A percentile compares a stretch with the other conserved stretches of the same genome.
Evolutionary conservation across 2,888 invertebrate species (phyloP).

Genomic region (Apamea epomidion): DNA sequence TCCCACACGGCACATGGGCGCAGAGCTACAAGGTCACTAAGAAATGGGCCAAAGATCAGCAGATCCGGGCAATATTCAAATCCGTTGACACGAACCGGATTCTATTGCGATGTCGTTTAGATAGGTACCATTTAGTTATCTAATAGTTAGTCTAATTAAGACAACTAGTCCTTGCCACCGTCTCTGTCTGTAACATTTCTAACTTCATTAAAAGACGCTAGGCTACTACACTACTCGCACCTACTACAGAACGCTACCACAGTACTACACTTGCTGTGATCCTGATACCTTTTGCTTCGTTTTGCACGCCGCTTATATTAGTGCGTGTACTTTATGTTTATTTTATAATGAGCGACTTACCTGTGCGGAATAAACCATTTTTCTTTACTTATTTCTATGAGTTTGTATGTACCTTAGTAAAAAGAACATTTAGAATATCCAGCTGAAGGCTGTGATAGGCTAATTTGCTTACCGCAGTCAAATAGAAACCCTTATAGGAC

Average conservation of each 20-base stretch:
- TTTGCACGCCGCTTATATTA: neutral
- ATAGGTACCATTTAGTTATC: neutral
- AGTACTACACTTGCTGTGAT: neutral
- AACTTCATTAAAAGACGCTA: neutral
- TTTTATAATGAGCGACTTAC: neutral
- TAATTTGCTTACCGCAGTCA: neutral
- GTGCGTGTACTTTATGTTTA: neutral
- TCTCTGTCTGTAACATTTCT: neutral
- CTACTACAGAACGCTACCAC: neutral
- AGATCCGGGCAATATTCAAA: conserved; percentile 50
- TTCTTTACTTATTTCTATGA: neutral
- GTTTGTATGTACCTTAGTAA: neutral
- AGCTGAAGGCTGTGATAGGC: neutral
- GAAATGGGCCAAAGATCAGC: conserved; percentile 6
- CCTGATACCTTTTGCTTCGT: too few relatives aligned
- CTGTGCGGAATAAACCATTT: neutral
- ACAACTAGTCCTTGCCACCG: neutral
- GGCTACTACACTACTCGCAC: neutral
- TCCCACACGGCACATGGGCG: neutral
- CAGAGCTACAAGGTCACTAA: neutral
- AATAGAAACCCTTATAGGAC: neutral
- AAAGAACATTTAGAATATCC: too few relatives aligned
- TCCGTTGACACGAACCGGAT: conserved; percentile 43
- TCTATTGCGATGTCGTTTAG: neutral
- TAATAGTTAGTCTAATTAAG: conserved; percentile 14